These are phyloP conservation scores for Nasonovia ribisnigri DNA, from an alignment of 2,888 invertebrate species.

Conservation along the genomic window DNA sequence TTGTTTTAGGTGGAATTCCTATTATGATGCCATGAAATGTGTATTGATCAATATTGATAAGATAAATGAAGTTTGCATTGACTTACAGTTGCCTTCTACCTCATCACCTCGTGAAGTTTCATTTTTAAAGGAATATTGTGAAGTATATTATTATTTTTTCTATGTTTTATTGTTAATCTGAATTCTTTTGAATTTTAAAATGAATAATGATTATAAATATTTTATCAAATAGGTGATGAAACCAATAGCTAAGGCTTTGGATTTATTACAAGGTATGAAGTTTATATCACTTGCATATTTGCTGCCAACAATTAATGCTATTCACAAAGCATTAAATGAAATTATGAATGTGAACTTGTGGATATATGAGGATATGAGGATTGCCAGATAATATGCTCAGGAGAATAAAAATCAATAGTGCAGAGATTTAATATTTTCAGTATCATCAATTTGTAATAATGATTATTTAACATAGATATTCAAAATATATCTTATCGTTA, in stretches of 20 bases:
- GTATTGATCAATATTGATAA: neutral
- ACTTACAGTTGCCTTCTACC: neutral
- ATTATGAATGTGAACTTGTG: no score
- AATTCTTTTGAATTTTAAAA: neutral
- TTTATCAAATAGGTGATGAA: conserved; percentile 6
- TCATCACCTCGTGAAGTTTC: conserved; percentile 1
- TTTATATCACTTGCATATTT: neutral
- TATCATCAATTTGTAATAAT: no score
- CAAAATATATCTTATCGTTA: no score
- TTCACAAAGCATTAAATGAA: no score
- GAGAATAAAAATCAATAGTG: no score
- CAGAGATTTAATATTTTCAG: no score
- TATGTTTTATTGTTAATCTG: no score
- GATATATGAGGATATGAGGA: no score
- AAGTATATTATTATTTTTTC: neutral
- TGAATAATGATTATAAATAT: neutral
- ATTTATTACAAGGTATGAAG: conserved; percentile 4
- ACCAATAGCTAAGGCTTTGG: conserved; percentile 12
- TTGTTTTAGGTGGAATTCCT: no score
- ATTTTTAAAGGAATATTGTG: conserved; percentile 19
- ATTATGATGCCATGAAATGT: neutral
- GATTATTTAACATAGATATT: no score
- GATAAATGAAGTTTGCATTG: neutral
- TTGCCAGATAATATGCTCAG: no score
- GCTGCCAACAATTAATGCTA: conserved; percentile 4